Evolutionary conservation across 1,140 invertebrate genomes (phyloP), one percentile per base, ranked within the genome.

Genomic region (Dinoponera quadriceps): DNA sequence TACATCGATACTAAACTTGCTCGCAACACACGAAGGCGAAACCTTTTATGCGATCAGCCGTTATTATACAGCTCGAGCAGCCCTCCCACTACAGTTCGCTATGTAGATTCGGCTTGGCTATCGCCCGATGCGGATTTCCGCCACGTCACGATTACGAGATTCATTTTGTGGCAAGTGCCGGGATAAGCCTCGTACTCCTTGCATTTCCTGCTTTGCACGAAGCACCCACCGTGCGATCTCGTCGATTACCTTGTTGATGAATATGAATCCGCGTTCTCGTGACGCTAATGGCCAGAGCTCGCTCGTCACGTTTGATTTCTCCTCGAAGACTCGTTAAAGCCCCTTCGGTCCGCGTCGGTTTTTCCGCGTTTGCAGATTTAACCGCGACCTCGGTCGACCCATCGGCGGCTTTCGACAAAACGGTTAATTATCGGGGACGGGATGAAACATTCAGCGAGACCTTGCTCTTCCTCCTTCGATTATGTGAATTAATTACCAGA

Each of bases 211-310:
- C n/a, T 88, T 88, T 85, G 55, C 85, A 82, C 83, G 75, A 69
- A 63, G 54, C 38, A 51, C 51, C 27, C 22, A 59, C 33, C 7
- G 33, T 33, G 48, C 75, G 57, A 29, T 22, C 27, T 68, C 78
- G 77, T 72, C 81, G 86, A 83, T 88, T 85, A 65, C 62, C 68
- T 38, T 59, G 73, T 85, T 85, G 86, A 88, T 83, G 80, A 82
- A 88, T 88, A 88, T 75, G n/a, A n/a, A n/a, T 78, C 62, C 51
- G 29, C 29, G 55, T 54, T 54, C 14, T 74, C 62, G 57, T 20
- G 9, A 27, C 73, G 44, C 51, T 77, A 88, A 85, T 57, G 83
- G 85, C 25, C 75, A 44, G 3, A 44, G 49, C 44, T 82, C 77
- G 27, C 59, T 78, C 38, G 57, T 55, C 62, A 77, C 55, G 77